Base-by-base conservation (phyloP, 1,140 invertebrate genomes). In the Solenopsis invicta region DNA sequence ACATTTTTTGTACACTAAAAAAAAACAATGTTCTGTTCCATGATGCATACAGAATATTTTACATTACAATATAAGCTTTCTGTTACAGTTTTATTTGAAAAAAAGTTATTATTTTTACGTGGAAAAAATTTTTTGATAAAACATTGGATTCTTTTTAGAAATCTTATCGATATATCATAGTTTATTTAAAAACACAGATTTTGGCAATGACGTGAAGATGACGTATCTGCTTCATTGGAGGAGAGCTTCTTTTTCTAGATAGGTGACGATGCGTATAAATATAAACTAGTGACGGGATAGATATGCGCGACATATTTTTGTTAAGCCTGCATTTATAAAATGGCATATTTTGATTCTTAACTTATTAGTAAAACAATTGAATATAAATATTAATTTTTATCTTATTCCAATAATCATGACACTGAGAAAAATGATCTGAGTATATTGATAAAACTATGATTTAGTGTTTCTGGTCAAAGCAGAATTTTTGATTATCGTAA, bases 191-290 rank as follows among this genome's bases (percentile, higher is more conserved):
- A 82, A 6, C 18, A 18, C 41, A 21, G 34, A 74, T 74, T 62
- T 62, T 29, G 56, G 41, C 48, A 48, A 50, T 82, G 24, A 74
- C 78, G 66, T 45, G 66, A 29, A 56, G 52, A 74, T 74, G 80
- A 82, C 69, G 69, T 74, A 84, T 34, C 41, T 48, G 52, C 54
- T 74, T 75, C 41, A n/a, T 72, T 34, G 54, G 41, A 75, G 37
- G 61, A 84, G 54, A n/a, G n/a, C n/a, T n/a, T n/a, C n/a, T 74
- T 84, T 84, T 84, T 84, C 69, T 84, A 62, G 80, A 84, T 62
- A 61, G 80, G 34, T 84, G 80, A 56, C 56, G 76, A 67, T 6
- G 62, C n/a, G 56, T 67, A 34, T 75, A 88, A 88, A 88, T 88
- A 88, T 88, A 88, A 87, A 52, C 24, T 48, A 50, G 29, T 50